Evolutionary conservation across 2,797 vertebrate genomes (phyloP).

Genomic region (Cyprinodon diabolis): DNA sequence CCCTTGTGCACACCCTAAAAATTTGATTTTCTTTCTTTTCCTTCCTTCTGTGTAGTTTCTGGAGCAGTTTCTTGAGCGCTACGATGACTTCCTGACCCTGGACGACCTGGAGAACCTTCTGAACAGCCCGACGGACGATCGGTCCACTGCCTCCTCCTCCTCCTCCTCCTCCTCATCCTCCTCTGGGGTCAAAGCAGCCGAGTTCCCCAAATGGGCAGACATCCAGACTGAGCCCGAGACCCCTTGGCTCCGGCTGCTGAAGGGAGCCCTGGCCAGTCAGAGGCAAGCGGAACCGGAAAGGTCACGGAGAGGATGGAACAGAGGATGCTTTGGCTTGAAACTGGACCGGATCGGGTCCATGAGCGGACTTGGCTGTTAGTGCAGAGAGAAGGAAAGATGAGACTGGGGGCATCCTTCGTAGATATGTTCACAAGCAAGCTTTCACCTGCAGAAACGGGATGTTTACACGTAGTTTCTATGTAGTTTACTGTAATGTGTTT

Average conservation of each 20-base stretch:
- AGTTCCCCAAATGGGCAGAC: slow-evolving; percentile 80
- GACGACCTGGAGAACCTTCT: slow-evolving; percentile 83
- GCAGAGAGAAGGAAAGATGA: slow-evolving; percentile 24
- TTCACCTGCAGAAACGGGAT: slow-evolving; percentile 41
- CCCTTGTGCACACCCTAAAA: slow-evolving; percentile 41
- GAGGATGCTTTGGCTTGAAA: slow-evolving; percentile 89
- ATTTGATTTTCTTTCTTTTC: slow-evolving; percentile 48
- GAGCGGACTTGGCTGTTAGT: slow-evolving; percentile 89
- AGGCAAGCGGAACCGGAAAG: slow-evolving; percentile 83
- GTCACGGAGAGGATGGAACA: slow-evolving; percentile 81
- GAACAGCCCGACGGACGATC: slow-evolving; percentile 76
- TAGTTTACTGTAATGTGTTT: slow-evolving; percentile 64
- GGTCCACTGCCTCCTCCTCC: slow-evolving; percentile 56
- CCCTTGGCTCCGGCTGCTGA: slow-evolving; percentile 83
- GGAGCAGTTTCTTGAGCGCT: slow-evolving; percentile 82
- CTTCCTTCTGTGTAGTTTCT: slow-evolving; percentile 69
- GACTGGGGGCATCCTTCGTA: slow-evolving; percentile 57
- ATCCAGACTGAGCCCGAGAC: slow-evolving; percentile 71
- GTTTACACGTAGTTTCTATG: slow-evolving; percentile 49
- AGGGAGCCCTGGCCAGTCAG: slow-evolving; percentile 79
- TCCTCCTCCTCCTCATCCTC: background rate
- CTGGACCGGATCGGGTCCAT: slow-evolving; percentile 88
- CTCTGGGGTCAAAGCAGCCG: slow-evolving; percentile 69
- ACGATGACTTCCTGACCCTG: slow-evolving; percentile 83
- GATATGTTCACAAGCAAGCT: slow-evolving; percentile 6